These are phyloP conservation scores for Montipora cactus DNA, from an alignment of 64 coral and sea anemone species.

Conservation along the genomic window DNA sequence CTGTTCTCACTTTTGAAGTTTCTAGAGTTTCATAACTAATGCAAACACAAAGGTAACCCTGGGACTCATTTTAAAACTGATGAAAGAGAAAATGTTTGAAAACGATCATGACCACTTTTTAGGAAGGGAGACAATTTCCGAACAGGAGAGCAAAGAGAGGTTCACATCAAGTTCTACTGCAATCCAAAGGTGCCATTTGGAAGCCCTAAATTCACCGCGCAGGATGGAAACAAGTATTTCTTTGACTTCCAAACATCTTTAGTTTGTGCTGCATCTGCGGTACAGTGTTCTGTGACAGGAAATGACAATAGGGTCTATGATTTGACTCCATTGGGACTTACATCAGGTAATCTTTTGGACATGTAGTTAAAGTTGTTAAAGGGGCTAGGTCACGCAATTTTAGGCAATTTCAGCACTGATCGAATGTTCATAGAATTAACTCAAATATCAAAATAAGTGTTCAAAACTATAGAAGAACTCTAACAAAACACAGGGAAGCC, in stretches of 20 bases:
- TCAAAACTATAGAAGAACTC: too few species aligned
- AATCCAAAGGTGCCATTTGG: slow-evolving; percentile 70
- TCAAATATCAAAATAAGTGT: too few species aligned
- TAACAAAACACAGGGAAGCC: too few species aligned
- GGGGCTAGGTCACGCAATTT: too few species aligned
- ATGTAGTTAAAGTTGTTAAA: neutral
- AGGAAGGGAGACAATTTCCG: slow-evolving; percentile 67
- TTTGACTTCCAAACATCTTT: slow-evolving; percentile 91
- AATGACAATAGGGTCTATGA: slow-evolving; percentile 64
- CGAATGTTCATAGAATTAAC: too few species aligned
- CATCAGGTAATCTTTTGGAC: slow-evolving; percentile 32
- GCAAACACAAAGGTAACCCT: too few species aligned
- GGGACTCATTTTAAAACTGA: too few species aligned
- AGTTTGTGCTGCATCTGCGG: slow-evolving; percentile 73
- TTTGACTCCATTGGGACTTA: slow-evolving; percentile 75
- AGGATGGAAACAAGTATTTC: slow-evolving; percentile 69
- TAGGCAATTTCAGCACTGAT: too few species aligned
- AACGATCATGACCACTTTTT: neutral
- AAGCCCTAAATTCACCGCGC: slow-evolving; percentile 56
- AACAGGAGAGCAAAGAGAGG: slow-evolving; percentile 53
- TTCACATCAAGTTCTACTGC: slow-evolving; percentile 85
- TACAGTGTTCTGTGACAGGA: slow-evolving; percentile 72
- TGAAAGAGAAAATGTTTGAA: too few species aligned
- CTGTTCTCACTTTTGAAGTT: too few species aligned
- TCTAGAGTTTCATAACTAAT: too few species aligned